A percentile compares a stretch with the other conserved stretches of the same genome.
phyloP scores from a whole-genome alignment of 2,113 vertebrate species.

The Mixornis gularis region DNA sequence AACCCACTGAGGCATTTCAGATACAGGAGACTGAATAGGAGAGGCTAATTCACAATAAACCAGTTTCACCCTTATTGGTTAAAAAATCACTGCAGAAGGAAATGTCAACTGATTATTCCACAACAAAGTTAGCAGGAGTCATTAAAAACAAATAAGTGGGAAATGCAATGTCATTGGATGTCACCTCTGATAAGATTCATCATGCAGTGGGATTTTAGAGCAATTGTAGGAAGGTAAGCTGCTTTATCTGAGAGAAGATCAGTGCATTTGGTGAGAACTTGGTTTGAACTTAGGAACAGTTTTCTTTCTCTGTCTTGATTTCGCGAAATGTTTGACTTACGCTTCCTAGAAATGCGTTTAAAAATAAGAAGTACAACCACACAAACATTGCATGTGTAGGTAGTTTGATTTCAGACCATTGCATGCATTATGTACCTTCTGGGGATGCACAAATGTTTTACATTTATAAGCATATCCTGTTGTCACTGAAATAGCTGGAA shows the following conservation, averaged over 20 bases:
- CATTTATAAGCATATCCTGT: neutral
- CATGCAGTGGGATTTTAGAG: neutral
- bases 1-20: neutral
- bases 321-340: neutral
- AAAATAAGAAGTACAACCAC: neutral
- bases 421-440: neutral
- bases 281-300: neutral
- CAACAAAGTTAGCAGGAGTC: neutral
- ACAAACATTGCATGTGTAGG: neutral
- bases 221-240: neutral
- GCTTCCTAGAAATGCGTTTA: neutral
- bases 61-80: neutral
- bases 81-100: neutral
- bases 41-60: neutral
- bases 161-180: neutral
- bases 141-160: neutral
- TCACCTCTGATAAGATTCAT: neutral
- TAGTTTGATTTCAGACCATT: neutral
- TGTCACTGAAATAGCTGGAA: neutral
- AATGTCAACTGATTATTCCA: neutral
- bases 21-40: neutral
- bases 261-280: neutral
- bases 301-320: neutral
- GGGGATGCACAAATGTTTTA: neutral
- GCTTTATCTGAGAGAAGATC: neutral